phyloP scores from a whole-genome alignment of 2,888 invertebrate genomes.

The Operophtera brumata region DNA sequence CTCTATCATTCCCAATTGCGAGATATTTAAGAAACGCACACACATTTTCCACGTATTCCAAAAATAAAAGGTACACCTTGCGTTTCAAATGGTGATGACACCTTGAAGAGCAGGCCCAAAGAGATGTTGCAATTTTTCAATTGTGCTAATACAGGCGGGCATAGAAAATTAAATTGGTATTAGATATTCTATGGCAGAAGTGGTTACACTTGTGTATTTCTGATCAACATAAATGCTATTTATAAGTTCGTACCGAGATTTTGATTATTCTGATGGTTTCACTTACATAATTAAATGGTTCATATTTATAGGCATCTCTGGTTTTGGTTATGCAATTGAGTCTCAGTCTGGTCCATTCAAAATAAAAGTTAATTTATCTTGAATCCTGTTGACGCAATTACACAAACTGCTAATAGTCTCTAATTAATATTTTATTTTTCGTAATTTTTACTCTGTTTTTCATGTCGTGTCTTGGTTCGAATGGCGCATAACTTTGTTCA shows the following conservation, averaged over 20 bases:
- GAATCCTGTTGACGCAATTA: neutral
- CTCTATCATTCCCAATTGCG: constrained; percentile 7
- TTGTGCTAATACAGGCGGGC: neutral
- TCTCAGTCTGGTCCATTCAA: neutral
- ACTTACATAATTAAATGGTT: neutral
- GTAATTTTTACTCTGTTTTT: no score
- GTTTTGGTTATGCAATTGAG: constrained; percentile 6
- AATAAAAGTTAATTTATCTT: neutral
- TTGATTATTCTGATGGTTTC: neutral
- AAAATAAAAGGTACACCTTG: neutral
- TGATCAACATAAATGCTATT: no score
- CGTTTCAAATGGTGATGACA: neutral
- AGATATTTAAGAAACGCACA: neutral
- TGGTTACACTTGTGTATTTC: no score
- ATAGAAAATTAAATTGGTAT: no score
- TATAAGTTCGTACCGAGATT: neutral
- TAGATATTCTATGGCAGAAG: no score
- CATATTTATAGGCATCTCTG: constrained; percentile 3
- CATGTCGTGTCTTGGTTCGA: neutral
- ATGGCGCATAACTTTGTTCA: neutral
- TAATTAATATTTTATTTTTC: neutral
- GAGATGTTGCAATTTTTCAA: constrained; percentile 6
- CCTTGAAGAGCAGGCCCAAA: neutral
- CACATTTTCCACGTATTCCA: neutral
- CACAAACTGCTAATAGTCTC: neutral